Base-by-base conservation (phyloP, 2,888 invertebrate genomes). In the Lypha dubia region DNA sequence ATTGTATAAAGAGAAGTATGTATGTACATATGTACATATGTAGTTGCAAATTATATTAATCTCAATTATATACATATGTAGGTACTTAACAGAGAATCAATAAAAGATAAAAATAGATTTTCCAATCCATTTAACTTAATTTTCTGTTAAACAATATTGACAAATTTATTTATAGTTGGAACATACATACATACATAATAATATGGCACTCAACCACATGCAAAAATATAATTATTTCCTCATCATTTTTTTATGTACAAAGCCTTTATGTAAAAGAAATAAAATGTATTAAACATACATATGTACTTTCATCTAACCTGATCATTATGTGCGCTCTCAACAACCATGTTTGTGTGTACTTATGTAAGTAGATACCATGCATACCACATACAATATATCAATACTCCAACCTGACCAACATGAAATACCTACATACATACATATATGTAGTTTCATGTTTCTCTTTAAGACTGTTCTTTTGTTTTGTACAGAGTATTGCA, bases 371-470 rank as follows among this genome's bases (percentile, higher is more conserved):
- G n/a, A n/a, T 53, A 49, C n/a, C 49, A 20, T 62, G 38, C 44
- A 9, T 13, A 15, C 28, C 35, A 67, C 28, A 74, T 24, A 67
- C 28, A 74, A 41, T 51, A 53, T 51, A 49, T 51, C 28, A 71
- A 24, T 24, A 35, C 60, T 49, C 15, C 65, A 63, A 79, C 56
- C 56, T 75, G 75, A 70, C 68, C 68, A 75, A 75, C 32, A 51
- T 63, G 49, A 75, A 75, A 70, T 75, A n/a, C n/a, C n/a, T n/a
- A n/a, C 75, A 67, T n/a, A n/a, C n/a, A n/a, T n/a, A n/a, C n/a
- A n/a, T n/a, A n/a, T n/a, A n/a, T n/a, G n/a, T n/a, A 81, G 80
- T 70, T 63, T 73, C 73, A 8, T 53, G 5, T 70, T 67, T 11
- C 24, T 44, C 17, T 41, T 70, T 56, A 8, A 28, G 63, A 49